phyloP scores from a whole-genome alignment of 2,113 vertebrate species.

The Mesembrinibis cayennensis region DNA sequence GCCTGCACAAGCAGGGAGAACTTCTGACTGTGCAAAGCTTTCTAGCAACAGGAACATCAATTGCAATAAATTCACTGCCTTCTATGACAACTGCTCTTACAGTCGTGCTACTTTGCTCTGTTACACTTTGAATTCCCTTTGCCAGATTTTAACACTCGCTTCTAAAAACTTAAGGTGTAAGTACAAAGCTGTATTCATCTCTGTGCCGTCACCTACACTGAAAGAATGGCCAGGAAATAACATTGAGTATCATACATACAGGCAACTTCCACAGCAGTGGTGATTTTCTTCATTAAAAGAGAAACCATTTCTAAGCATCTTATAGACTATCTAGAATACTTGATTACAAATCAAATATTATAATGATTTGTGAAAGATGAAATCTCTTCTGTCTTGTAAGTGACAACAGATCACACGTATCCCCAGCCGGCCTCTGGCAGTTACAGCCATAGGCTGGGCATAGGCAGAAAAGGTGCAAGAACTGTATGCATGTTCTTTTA shows the following conservation, averaged over 20 bases:
- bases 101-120: neutral
- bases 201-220: neutral
- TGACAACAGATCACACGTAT: neutral
- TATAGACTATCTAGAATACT: neutral
- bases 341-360: neutral
- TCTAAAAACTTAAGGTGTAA: neutral
- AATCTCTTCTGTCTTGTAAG: neutral
- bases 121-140: neutral
- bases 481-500: neutral
- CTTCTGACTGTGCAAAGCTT: neutral
- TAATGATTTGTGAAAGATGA: neutral
- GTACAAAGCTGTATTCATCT: neutral
- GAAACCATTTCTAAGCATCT: neutral
- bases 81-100: neutral
- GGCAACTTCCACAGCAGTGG: neutral
- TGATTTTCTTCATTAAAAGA: neutral
- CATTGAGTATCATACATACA: rapidly evolving
- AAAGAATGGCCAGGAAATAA: neutral
- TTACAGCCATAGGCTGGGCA: neutral
- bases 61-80: neutral
- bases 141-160: neutral
- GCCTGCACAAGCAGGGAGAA: neutral
- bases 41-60: neutral
- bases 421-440: neutral
- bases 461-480: neutral